Evolutionary conservation across 2,797 vertebrate species (phyloP).

Genomic region (Stomatorhinus walkeri): DNA sequence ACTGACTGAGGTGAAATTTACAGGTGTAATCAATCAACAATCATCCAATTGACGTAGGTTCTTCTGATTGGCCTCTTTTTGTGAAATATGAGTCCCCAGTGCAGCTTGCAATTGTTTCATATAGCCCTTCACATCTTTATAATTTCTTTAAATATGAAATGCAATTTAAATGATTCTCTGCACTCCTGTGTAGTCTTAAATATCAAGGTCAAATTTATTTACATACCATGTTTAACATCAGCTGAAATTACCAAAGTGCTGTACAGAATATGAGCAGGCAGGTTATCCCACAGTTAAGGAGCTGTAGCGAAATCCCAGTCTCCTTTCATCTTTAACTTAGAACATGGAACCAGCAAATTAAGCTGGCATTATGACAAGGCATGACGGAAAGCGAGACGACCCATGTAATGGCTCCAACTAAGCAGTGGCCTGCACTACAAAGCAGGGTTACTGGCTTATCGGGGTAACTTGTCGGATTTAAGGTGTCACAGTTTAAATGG

Average conservation of each 20-base stretch:
- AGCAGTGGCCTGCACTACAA: too few relatives aligned
- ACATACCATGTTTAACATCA: not conserved
- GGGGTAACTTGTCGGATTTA: too few relatives aligned
- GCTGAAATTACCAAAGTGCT: not conserved
- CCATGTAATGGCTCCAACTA: too few relatives aligned
- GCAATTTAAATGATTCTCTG: not conserved
- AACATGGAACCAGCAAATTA: too few relatives aligned
- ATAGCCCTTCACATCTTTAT: not conserved
- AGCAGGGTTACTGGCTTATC: too few relatives aligned
- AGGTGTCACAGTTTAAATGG: too few relatives aligned
- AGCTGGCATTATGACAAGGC: too few relatives aligned
- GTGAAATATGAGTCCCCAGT: not conserved
- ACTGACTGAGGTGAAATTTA: not conserved
- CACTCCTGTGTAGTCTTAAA: not conserved
- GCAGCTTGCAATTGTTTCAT: not conserved
- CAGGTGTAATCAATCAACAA: not conserved
- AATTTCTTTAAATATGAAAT: not conserved
- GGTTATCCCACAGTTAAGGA: too few relatives aligned
- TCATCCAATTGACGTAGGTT: not conserved
- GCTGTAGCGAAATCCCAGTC: too few relatives aligned
- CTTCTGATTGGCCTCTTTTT: not conserved
- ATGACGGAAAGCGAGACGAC: too few relatives aligned
- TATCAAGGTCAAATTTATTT: not conserved
- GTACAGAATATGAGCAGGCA: not conserved
- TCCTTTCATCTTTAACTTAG: too few relatives aligned